Conservation (phyloP, 2,888 invertebrate genomes). For the Cryptus armator region DNA sequence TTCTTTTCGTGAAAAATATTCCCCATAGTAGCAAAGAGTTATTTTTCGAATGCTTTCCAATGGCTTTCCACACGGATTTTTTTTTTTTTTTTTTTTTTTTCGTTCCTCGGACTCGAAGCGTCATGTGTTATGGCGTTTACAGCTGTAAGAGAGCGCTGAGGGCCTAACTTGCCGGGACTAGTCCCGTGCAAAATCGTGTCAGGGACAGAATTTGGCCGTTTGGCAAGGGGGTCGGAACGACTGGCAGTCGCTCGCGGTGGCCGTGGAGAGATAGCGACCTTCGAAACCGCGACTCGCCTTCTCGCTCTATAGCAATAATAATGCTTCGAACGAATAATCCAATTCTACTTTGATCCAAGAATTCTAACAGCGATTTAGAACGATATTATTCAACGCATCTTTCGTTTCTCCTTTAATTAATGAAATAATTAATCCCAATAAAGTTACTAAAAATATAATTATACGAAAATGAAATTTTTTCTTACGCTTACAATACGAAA, state of each 20-base stretch:
- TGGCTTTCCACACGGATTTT: not conserved
- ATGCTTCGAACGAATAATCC: slow-evolving; percentile 24
- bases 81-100: not conserved
- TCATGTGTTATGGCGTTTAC: slow-evolving; percentile 8
- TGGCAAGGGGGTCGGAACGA: slow-evolving; percentile 66
- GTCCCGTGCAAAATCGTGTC: slow-evolving; percentile 71
- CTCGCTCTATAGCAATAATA: slow-evolving; percentile 42
- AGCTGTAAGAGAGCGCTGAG: slow-evolving; percentile 50
- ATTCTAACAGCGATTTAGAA: not conserved
- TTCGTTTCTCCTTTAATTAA: not conserved
- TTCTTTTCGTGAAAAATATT: not conserved
- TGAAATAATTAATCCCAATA: not conserved
- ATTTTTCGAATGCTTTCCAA: not conserved
- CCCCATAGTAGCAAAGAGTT: not conserved
- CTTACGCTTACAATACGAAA: not conserved
- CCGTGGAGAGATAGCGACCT: slow-evolving; percentile 68
- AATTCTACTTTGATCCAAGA: not conserved
- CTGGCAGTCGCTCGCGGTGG: slow-evolving; percentile 58
- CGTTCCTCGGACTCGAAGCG: not conserved
- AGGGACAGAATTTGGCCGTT: slow-evolving; percentile 73
- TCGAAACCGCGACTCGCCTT: slow-evolving; percentile 60
- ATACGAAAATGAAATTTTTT: no score
- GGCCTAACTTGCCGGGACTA: slow-evolving; percentile 59
- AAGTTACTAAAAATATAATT: not conserved
- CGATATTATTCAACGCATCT: not conserved